Base-by-base conservation (phyloP, 1,140 invertebrate genomes). In the Drosophila sechellia region DNA sequence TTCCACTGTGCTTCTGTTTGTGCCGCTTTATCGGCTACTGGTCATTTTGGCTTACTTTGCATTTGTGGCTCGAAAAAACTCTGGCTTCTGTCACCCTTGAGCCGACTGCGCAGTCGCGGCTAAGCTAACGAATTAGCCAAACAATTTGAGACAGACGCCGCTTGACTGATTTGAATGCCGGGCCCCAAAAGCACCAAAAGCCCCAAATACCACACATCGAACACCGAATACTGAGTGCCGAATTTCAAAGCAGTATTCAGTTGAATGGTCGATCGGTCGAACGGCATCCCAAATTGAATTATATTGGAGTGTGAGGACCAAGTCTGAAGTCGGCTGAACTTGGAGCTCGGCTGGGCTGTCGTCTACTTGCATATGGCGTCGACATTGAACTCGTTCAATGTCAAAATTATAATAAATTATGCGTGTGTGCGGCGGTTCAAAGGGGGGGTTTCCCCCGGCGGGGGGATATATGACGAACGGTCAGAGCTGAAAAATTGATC, bases 311-410 rank as follows among this genome's bases (percentile, higher is more conserved):
- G 46, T 50, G 27, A 40, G 43, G 58, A 46, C 65, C 61, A 69
- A 69, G 65, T 49, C 64, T 31, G 50, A 37, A 61, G 59, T 58
- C 59, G 37, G 42, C 42, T 70, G 64, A 70, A 70, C 66, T 70
- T 70, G 63, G 48, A 46, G 34, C 22, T 46, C n/a, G 27, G 20
- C 20, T 22, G 20, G 31, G 27, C 42, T 66, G 74, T 69, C 55
- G 74, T 69, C 63, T 76, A 72, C 72, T 60, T 81, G 81, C 78
- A 86, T 87, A 86, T 57, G 2, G 31, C 49, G 50, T 79, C 79
- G 85, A 90, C 85, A 89, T 89, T 89, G 85, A 90, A 90, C 80
- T 77, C 78, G 74, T 90, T 89, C 85, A 89, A 89, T 89, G 85
- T 85, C 85, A 90, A 72, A 71, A 85, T 89, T 89, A 86, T 75